phyloP scores from a whole-genome alignment of 2,888 invertebrate species.

The Caenorhabditis sp. region DNA sequence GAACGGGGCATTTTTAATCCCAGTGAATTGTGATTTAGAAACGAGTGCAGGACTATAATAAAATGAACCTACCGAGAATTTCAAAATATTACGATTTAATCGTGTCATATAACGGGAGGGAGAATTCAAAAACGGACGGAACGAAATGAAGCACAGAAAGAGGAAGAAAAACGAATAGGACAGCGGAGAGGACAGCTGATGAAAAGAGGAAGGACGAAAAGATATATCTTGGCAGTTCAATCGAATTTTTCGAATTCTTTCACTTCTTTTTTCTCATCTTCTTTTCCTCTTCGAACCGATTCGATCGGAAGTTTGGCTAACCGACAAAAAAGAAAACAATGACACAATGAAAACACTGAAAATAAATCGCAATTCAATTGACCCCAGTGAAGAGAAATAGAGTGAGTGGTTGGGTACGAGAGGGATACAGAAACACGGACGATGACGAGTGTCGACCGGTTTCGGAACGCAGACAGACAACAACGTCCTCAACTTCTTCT shows the following conservation, averaged over 20 bases:
- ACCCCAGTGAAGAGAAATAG: conserved; percentile 35
- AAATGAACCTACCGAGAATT: neutral
- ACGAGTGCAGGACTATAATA: too few species aligned
- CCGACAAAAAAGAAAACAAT: conserved; percentile 7
- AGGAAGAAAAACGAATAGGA: conserved; percentile 38
- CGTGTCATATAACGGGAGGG: neutral
- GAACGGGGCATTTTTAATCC: too few species aligned
- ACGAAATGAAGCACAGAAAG: conserved; percentile 24
- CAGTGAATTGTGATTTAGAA: too few species aligned
- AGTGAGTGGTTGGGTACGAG: conserved; percentile 18
- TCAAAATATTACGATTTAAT: neutral
- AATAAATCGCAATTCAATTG: conserved; percentile 37
- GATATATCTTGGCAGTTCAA: conserved; percentile 46
- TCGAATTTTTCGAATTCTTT: conserved; percentile 53
- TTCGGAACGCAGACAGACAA: conserved; percentile 35
- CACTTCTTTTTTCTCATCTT: neutral
- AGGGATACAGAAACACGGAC: conserved; percentile 35
- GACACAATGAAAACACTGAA: conserved; percentile 14
- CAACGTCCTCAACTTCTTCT: conserved; percentile 21
- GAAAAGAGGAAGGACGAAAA: conserved; percentile 24
- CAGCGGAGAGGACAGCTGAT: conserved; percentile 43
- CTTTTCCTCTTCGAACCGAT: neutral
- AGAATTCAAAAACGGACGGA: conserved; percentile 19
- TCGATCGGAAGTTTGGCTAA: neutral
- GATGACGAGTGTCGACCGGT: conserved; percentile 37